These are phyloP conservation scores for Entelurus aequoreus DNA, from an alignment of 2,113 vertebrate genomes.

Conservation along the genomic window DNA sequence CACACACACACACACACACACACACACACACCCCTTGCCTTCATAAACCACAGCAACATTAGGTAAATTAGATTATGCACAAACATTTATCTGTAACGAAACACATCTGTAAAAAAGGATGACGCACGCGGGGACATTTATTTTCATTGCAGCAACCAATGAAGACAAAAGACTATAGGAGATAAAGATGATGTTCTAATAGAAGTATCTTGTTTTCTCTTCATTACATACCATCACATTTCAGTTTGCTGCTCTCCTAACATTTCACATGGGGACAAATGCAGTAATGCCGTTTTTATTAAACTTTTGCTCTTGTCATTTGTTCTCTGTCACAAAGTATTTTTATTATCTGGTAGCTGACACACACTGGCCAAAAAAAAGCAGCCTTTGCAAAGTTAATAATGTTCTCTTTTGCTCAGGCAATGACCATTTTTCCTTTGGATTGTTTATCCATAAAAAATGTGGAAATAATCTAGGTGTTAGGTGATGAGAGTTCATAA, in stretches of 20 bases:
- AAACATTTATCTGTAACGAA: background rate
- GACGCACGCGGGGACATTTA: background rate
- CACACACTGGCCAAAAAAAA: too few species aligned
- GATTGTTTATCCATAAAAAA: too few species aligned
- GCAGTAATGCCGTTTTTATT: conserved; percentile 1
- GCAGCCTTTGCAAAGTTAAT: too few species aligned
- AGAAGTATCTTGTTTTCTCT: background rate
- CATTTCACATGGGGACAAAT: background rate
- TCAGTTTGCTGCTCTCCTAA: too few species aligned
- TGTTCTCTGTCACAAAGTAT: background rate
- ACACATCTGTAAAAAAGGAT: background rate
- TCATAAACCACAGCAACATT: background rate
- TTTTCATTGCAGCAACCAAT: conserved; percentile 2
- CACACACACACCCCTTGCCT: background rate
- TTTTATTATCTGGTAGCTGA: too few species aligned
- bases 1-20: too few species aligned
- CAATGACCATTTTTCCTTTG: too few species aligned
- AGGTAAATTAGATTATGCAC: conserved; percentile 6
- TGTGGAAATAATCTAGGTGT: too few species aligned
- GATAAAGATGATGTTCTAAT: background rate
- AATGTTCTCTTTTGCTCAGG: too few species aligned
- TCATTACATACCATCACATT: background rate
- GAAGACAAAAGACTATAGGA: background rate
- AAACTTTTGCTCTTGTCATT: background rate
- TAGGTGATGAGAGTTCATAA: too few species aligned